A percentile compares a stretch with the other conserved stretches of the same genome.
Conservation (phyloP, 2,113 vertebrate species). For the Sphaerodactylus townsendi region DNA sequence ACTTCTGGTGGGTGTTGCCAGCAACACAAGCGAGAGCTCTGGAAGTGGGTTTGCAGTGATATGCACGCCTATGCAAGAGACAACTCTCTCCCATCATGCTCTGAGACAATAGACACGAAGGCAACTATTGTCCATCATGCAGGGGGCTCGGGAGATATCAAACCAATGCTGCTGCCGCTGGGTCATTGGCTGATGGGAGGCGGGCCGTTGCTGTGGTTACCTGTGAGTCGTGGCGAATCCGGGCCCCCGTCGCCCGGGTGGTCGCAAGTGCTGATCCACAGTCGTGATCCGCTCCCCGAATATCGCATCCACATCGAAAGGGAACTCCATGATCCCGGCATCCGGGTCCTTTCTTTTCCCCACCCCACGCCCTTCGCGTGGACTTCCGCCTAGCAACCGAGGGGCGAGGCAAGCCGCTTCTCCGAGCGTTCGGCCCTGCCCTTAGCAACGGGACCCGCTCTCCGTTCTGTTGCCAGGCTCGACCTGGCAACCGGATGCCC, state of each 20-base stretch:
- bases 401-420: background rate
- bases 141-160: background rate
- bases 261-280: conserved; percentile 69
- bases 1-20: no score
- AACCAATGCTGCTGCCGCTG: no score
- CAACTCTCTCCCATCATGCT: background rate
- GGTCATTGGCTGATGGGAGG: background rate
- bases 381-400: no score
- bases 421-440: background rate
- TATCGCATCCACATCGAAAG: conserved; percentile 72
- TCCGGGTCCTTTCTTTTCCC: conserved; percentile 10
- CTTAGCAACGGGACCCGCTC: background rate
- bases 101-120: background rate
- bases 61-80: no score
- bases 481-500: background rate
- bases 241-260: conserved; percentile 59
- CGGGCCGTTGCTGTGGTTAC: conserved; percentile 46
- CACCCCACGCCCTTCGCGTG: background rate
- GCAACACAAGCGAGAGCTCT: no score
- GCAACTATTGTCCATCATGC: background rate
- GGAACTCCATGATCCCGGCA: conserved; percentile 73
- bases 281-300: conserved; percentile 72
- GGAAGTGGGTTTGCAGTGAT: no score
- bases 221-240: conserved; percentile 32
- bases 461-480: background rate